These are phyloP conservation scores for Chauna torquata DNA, from an alignment of 2,113 vertebrate genomes.

Conservation along the genomic window DNA sequence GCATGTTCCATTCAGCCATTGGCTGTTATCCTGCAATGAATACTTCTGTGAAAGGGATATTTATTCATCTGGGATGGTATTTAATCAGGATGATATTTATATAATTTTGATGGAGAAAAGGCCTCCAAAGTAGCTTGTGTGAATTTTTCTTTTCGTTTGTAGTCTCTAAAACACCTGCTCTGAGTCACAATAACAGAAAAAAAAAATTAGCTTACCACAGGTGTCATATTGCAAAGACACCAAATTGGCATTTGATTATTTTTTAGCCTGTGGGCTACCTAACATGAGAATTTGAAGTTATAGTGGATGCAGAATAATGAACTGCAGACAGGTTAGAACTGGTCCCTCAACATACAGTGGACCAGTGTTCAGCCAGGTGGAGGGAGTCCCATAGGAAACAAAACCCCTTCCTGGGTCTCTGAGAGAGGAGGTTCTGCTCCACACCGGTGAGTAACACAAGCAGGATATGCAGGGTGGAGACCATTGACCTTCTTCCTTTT, in stretches of 20 bases:
- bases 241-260: neutral
- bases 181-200: neutral
- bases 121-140: neutral
- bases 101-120: neutral
- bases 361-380: neutral
- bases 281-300: neutral
- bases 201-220: neutral
- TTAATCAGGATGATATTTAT: neutral
- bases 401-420: neutral
- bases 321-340: neutral
- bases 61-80: neutral
- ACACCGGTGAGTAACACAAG: accelerated
- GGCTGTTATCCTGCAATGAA: neutral
- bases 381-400: accelerated
- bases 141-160: neutral
- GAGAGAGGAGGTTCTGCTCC: neutral
- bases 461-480: neutral
- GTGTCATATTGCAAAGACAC: neutral
- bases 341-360: accelerated
- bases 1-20: neutral
- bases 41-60: neutral
- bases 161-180: neutral
- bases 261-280: neutral
- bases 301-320: accelerated
- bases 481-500: neutral